These are phyloP conservation scores for Lordiphosa collinella DNA, from an alignment of 1,140 invertebrate species.

Conservation along the genomic window DNA sequence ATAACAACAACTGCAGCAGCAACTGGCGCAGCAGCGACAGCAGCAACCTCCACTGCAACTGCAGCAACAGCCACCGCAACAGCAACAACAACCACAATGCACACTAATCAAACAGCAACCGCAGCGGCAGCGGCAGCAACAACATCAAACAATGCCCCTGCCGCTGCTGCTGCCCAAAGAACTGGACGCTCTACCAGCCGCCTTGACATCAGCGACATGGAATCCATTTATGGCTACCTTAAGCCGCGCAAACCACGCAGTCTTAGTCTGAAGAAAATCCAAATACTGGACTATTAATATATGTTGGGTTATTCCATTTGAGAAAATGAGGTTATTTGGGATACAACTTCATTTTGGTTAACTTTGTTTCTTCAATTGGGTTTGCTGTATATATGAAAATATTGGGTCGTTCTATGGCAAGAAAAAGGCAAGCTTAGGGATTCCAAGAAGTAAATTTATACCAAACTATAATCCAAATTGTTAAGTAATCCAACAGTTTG, in stretches of 20 bases:
- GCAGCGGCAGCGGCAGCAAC: constrained; percentile 21
- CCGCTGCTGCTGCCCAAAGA: constrained; percentile 41
- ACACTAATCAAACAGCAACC: constrained; percentile 1
- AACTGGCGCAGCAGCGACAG: constrained; percentile 30
- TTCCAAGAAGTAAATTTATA: too few relatives aligned
- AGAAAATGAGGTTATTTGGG: constrained; percentile 57
- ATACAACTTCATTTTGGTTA: constrained; percentile 30
- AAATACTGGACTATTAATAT: constrained; percentile 77
- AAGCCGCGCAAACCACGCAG: constrained; percentile 78
- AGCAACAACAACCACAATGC: constrained; percentile 4
- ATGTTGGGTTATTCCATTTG: background rate
- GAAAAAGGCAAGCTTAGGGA: too few relatives aligned
- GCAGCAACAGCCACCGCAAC: constrained; percentile 39
- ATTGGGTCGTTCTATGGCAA: too few relatives aligned
- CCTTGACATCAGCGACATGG: constrained; percentile 78
- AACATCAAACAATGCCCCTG: constrained; percentile 14
- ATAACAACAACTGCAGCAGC: constrained; percentile 46
- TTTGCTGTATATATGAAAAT: constrained; percentile 9
- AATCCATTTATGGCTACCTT: constrained; percentile 79
- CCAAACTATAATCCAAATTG: too few relatives aligned
- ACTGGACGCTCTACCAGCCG: constrained; percentile 67
- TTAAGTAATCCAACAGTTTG: too few relatives aligned
- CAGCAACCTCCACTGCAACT: constrained; percentile 29
- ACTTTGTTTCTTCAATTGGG: constrained; percentile 13
- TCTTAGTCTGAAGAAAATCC: constrained; percentile 76